A percentile compares a stretch with the other conserved stretches of the same genome.
phyloP scores from a whole-genome alignment of 2,797 vertebrate genomes.

The Dendrocincla fuliginosa region DNA sequence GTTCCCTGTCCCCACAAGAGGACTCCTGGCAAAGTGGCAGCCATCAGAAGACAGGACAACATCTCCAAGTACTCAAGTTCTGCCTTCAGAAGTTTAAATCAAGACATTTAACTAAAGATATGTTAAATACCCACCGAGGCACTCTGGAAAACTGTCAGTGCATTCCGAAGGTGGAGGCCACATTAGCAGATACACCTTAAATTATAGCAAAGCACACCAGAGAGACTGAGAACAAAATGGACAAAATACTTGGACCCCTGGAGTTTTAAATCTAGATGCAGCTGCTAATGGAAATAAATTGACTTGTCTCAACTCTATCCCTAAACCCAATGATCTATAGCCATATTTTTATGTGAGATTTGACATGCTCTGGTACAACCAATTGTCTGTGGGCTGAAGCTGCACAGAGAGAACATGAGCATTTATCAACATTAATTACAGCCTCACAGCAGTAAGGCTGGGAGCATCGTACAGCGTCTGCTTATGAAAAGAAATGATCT shows the following conservation, averaged over 20 bases:
- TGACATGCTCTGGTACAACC: constrained; percentile 48
- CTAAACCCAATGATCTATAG: constrained; percentile 47
- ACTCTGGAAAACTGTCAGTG: neutral
- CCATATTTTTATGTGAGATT: constrained; percentile 54
- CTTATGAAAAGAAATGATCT: constrained; percentile 44
- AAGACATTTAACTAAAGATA: constrained; percentile 27
- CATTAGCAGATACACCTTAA: neutral
- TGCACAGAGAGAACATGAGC: constrained; percentile 29
- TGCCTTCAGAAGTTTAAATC: constrained; percentile 42
- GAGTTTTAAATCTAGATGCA: neutral
- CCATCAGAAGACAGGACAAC: constrained; percentile 25
- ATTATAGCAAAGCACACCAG: neutral
- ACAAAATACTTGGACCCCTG: neutral
- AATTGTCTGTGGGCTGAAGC: constrained; percentile 46
- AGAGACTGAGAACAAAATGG: neutral
- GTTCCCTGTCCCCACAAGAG: constrained; percentile 4
- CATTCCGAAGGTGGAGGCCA: neutral
- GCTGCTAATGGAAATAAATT: constrained; percentile 56
- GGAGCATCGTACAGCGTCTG: neutral
- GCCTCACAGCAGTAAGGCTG: neutral
- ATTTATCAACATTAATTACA: constrained; percentile 67
- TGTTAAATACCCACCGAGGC: neutral
- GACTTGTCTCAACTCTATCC: constrained; percentile 48
- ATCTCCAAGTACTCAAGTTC: constrained; percentile 28
- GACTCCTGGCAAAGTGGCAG: constrained; percentile 21